Base-by-base conservation (phyloP, 2,797 vertebrate genomes). In the Macropodus opercularis region DNA sequence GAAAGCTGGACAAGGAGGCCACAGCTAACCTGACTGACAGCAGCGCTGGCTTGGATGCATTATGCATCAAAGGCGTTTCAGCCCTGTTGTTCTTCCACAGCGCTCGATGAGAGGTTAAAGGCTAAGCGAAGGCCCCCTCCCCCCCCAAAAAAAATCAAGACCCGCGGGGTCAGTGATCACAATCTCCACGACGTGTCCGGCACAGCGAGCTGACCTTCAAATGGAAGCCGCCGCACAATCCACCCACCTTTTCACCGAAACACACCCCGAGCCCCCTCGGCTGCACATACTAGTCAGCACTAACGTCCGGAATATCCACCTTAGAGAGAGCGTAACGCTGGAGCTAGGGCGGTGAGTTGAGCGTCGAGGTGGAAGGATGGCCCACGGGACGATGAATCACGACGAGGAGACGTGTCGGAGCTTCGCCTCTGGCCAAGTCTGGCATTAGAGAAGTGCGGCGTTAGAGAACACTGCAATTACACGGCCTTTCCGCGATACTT, bases 11-110 rank as follows among this genome's bases (percentile, higher is more conserved):
- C 68, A 70, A 41, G 51, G 23, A 53, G 36, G 55, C 42, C 48
- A 13, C 48, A 8, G 56, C 44, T 40, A 51, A 68, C 44, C 59
- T 58, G 57, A 63, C 31, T 49, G 63, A 56, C 63, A 35, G 49
- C n/a, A 12, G 24, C 50, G 61, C 55, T 69, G 49, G 24, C 57
- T 74, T 62, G 57, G 31, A 81, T 72, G 14, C 42, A 84, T 77
- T 63, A 84, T 84, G 53, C 52, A 84, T 85, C 58, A 82, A 77
- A 84, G 44, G 58, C 19, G 26, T 11, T 22, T 29, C 55, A 51
- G 29, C 18, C 18, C 22, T 4, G 48, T 43, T 62, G 66, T 61
- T 77, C 46, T 40, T 34, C 34, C 15, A 8, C 34, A 4, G 35
- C 19, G 29, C 47, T 72, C 18, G 43, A 50, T 49, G 36, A 42